Percentiles rank a stretch among this genome's conserved stretches.
These are phyloP conservation scores for Siderastrea siderea DNA, from an alignment of 92 coral and sea anemone genomes.

Conservation along the genomic window DNA sequence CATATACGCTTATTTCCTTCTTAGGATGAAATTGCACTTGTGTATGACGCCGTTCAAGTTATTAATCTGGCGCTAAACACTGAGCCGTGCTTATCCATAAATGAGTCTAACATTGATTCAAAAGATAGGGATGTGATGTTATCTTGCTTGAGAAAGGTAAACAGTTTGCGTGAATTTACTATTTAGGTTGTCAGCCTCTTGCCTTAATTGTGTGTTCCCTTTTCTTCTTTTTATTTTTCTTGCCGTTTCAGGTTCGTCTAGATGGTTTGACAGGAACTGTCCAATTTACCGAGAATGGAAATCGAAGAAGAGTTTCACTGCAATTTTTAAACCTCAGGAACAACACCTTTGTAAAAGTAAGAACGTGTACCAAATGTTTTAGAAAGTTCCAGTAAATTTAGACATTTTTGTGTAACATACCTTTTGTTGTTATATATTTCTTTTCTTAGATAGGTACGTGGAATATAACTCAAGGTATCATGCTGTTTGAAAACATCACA, in stretches of 20 bases:
- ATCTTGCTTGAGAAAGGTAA: not conserved
- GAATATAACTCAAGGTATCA: slow-evolving; percentile 3
- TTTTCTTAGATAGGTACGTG: slow-evolving; percentile 37
- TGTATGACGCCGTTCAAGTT: too few species aligned
- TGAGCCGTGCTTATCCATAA: not conserved
- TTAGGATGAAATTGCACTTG: too few species aligned
- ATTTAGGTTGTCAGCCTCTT: too few species aligned
- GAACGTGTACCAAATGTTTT: not conserved
- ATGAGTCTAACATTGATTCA: too few species aligned
- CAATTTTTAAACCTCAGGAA: slow-evolving; percentile 57
- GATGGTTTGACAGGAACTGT: slow-evolving; percentile 54
- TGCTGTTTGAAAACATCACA: not conserved
- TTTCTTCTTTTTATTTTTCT: not conserved
- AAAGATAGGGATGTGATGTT: not conserved
- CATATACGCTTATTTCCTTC: not conserved
- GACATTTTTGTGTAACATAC: too few species aligned
- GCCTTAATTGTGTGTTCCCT: too few species aligned
- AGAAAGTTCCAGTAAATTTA: too few species aligned
- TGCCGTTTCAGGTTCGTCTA: slow-evolving; percentile 19
- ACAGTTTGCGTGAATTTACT: too few species aligned
- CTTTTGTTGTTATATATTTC: not conserved
- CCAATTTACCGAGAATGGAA: slow-evolving; percentile 60
- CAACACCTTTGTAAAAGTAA: slow-evolving; percentile 36
- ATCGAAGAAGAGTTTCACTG: slow-evolving; percentile 49
- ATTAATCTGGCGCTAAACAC: not conserved